These are phyloP conservation scores for Chydorus sphaericus DNA, from an alignment of 2,888 invertebrate genomes.

Conservation along the genomic window DNA sequence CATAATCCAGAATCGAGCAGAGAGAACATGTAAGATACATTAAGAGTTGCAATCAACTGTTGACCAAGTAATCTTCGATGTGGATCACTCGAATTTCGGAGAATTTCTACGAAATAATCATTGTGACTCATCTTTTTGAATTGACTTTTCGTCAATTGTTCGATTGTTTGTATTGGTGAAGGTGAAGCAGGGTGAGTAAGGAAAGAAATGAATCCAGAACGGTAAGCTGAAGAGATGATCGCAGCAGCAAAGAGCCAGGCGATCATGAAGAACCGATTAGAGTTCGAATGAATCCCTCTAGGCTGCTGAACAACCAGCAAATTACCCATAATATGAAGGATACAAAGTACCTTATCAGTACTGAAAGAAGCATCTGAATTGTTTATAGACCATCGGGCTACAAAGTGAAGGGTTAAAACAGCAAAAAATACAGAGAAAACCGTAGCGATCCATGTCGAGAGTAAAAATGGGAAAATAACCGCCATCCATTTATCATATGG, in stretches of 20 bases:
- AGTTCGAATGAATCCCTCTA: no score
- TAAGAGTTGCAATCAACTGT: not conserved
- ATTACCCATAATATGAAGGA: not conserved
- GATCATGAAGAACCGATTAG: not conserved
- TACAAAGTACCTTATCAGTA: not conserved
- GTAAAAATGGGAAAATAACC: not conserved
- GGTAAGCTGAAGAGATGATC: conserved; percentile 37
- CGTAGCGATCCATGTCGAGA: conserved; percentile 4
- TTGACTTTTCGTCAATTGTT: conserved; percentile 16
- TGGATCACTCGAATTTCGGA: conserved; percentile 9
- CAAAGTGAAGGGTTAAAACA: not conserved
- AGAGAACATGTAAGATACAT: not conserved
- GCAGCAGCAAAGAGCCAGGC: conserved; percentile 19
- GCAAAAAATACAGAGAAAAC: not conserved
- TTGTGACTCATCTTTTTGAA: conserved; percentile 14
- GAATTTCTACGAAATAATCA: not conserved
- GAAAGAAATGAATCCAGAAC: conserved; percentile 26
- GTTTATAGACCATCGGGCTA: not conserved
- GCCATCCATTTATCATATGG: conserved; percentile 10
- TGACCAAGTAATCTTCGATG: conserved; percentile 5
- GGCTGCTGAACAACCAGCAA: conserved; percentile 2
- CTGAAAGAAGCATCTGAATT: no score
- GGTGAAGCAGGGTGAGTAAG: conserved; percentile 17
- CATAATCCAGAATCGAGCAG: not conserved
- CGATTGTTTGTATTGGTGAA: conserved; percentile 17